These are phyloP conservation scores for Acrossocheilus fasciatus DNA, from an alignment of 2,797 vertebrate species.

Conservation along the genomic window DNA sequence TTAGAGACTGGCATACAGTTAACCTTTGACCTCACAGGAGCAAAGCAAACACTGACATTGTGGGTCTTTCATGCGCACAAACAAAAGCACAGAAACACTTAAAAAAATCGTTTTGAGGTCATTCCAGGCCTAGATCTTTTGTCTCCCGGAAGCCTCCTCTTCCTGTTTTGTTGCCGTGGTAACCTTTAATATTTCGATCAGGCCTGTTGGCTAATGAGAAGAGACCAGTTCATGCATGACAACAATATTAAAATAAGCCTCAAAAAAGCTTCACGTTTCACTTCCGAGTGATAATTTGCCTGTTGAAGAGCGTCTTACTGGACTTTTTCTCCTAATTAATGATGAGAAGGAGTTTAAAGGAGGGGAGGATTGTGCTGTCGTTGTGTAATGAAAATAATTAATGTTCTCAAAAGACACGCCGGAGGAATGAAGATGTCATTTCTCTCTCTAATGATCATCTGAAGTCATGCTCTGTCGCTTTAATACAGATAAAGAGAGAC, in stretches of 20 bases:
- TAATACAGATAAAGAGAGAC: constrained; percentile 18
- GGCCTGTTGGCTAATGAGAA: constrained; percentile 11
- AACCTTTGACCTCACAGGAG: background rate
- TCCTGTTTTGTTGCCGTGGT: constrained; percentile 30
- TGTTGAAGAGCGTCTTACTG: background rate
- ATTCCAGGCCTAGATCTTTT: background rate
- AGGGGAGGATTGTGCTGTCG: constrained; percentile 36
- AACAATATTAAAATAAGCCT: constrained; percentile 24
- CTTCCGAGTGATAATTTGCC: background rate
- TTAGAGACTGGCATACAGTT: background rate
- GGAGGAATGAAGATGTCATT: constrained; percentile 25
- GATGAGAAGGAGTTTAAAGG: constrained; percentile 51
- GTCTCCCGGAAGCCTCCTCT: background rate
- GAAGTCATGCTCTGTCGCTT: constrained; percentile 5
- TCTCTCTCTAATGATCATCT: constrained; percentile 37
- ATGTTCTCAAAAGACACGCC: constrained; percentile 61
- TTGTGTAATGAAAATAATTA: constrained; percentile 68
- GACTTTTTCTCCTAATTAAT: constrained; percentile 36
- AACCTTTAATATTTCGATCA: constrained; percentile 23
- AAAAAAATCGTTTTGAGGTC: background rate
- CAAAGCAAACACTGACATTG: background rate
- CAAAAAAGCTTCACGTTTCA: background rate
- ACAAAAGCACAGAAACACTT: background rate
- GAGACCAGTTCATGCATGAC: constrained; percentile 1
- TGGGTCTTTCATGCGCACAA: background rate